These are phyloP conservation scores for Crepidodera aurea DNA, from an alignment of 2,888 invertebrate species.

Conservation along the genomic window DNA sequence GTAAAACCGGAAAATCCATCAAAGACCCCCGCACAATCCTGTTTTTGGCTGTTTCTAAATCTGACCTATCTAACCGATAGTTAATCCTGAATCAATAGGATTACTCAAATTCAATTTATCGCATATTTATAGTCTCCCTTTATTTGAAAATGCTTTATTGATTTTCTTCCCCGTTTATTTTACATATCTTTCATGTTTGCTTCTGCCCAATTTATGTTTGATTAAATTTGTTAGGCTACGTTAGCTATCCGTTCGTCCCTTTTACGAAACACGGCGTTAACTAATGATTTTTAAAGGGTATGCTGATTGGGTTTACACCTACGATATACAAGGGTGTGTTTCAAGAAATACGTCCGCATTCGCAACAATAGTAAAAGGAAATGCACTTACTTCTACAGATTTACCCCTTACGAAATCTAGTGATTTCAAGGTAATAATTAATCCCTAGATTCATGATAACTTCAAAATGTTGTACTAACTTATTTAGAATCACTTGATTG, in stretches of 20 bases:
- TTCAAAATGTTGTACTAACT: no score
- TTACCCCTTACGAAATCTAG: no score
- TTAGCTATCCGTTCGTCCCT: neutral
- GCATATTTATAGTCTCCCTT: neutral
- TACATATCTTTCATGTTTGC: slow-evolving; percentile 4
- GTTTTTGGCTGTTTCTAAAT: neutral
- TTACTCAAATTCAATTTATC: neutral
- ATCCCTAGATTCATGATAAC: no score
- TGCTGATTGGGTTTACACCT: neutral
- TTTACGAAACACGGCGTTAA: neutral
- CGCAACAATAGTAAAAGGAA: no score
- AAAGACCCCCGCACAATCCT: neutral
- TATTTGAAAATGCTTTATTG: slow-evolving; percentile 1
- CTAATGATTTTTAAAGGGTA: neutral
- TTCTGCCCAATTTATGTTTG: slow-evolving; percentile 8
- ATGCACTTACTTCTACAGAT: no score
- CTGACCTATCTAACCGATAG: neutral
- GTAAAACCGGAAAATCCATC: no score
- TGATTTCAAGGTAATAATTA: no score
- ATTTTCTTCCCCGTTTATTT: neutral
- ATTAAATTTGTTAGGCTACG: slow-evolving; percentile 7
- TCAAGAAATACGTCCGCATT: no score
- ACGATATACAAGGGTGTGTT: neutral
- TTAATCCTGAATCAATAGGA: neutral
- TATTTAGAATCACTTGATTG: no score